These are phyloP conservation scores for Spilogale gracilis DNA, from an alignment of 2,113 vertebrate species.

Conservation along the genomic window DNA sequence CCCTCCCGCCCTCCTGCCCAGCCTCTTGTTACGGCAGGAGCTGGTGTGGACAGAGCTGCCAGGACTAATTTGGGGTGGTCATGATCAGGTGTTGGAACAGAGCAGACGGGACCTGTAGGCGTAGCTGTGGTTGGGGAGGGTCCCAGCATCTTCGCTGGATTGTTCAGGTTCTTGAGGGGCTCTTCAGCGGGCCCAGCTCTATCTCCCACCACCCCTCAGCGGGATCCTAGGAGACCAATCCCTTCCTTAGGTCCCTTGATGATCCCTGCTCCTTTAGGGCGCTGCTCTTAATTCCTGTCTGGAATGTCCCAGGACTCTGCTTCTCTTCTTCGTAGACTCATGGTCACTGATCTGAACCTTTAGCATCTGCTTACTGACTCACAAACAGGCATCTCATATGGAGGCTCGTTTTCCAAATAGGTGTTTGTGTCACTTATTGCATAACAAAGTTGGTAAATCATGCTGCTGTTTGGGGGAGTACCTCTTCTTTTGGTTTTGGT, in stretches of 20 bases:
- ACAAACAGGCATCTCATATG: neutral
- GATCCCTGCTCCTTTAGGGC: too few species aligned
- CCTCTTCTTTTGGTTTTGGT: neutral
- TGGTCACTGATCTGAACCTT: neutral
- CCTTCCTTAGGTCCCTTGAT: neutral
- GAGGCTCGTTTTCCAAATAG: neutral
- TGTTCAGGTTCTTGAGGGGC: too few species aligned
- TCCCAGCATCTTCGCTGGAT: neutral
- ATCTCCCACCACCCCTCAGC: neutral
- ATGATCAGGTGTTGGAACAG: neutral
- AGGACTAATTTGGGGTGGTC: neutral
- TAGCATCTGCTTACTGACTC: neutral
- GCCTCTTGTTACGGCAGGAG: neutral
- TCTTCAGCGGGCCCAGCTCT: rapidly evolving
- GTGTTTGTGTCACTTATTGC: too few species aligned
- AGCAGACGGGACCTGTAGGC: neutral
- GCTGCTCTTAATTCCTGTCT: neutral
- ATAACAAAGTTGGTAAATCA: neutral
- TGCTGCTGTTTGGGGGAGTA: neutral
- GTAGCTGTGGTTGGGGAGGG: rapidly evolving
- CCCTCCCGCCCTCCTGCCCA: neutral
- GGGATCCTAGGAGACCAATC: neutral
- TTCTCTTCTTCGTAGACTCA: neutral
- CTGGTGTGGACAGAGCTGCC: neutral
- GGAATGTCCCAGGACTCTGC: neutral